Percentiles rank a stretch among this genome's conserved stretches.
Evolutionary conservation across 2,113 vertebrate genomes (phyloP).

Genomic region (Heterocephalus glaber): DNA sequence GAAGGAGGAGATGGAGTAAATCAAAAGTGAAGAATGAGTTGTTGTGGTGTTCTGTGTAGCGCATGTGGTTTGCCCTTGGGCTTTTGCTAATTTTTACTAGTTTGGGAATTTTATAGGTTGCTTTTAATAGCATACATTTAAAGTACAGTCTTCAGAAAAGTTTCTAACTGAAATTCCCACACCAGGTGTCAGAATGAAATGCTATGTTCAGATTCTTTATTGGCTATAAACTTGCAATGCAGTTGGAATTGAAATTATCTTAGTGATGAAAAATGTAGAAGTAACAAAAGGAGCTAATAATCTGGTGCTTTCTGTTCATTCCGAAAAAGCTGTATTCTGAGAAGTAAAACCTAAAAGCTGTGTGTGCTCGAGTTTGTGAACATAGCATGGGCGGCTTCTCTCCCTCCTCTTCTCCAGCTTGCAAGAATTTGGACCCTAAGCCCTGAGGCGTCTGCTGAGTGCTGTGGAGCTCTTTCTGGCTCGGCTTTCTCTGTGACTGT

Average conservation of each 20-base stretch:
- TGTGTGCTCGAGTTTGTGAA: conserved; percentile 64
- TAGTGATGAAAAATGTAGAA: conserved; percentile 39
- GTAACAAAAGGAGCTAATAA: conserved; percentile 41
- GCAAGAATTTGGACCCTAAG: conserved; percentile 76
- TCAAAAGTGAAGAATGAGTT: conserved; percentile 80
- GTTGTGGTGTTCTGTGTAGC: conserved; percentile 80
- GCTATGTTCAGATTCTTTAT: conserved; percentile 77
- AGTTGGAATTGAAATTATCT: conserved; percentile 38
- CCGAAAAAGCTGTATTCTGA: conserved; percentile 28
- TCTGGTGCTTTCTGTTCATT: conserved; percentile 38
- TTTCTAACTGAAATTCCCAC: conserved; percentile 67
- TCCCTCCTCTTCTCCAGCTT: conserved; percentile 45
- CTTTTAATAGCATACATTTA: conserved; percentile 57
- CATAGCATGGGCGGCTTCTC: conserved; percentile 66
- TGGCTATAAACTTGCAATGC: conserved; percentile 40
- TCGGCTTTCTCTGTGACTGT: conserved; percentile 76
- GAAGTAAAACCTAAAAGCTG: conserved; percentile 39
- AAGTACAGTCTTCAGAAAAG: conserved; percentile 64
- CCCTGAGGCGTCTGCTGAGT: conserved; percentile 71
- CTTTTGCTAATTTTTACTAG: conserved; percentile 67
- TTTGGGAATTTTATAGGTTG: conserved; percentile 50
- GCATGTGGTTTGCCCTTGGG: conserved; percentile 85
- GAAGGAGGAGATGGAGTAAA: conserved; percentile 91
- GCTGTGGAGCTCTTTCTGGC: conserved; percentile 74
- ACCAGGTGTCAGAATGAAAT: conserved; percentile 63